phyloP scores from a whole-genome alignment of 1,140 invertebrate genomes.

The Aleiodes sp. region DNA sequence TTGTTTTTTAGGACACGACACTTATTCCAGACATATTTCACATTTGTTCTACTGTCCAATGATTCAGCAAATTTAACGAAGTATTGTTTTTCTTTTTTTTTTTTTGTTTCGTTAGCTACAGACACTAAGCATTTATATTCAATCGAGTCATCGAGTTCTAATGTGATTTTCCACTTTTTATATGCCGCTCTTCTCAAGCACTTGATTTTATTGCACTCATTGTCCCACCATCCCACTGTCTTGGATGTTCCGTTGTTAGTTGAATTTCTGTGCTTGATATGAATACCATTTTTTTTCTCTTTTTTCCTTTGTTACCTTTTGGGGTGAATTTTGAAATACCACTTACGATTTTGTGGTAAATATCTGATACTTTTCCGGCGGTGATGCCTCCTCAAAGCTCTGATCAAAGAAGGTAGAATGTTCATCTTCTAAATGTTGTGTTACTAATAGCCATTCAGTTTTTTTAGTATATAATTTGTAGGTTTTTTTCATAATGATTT shows the following conservation, averaged over 20 bases:
- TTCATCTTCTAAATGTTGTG: neutral
- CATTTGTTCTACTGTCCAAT: neutral
- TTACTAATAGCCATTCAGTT: neutral
- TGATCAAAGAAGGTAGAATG: neutral
- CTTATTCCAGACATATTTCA: conserved; percentile 22
- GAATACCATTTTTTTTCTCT: too few relatives aligned
- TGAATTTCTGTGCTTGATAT: too few relatives aligned
- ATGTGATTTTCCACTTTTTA: conserved; percentile 30
- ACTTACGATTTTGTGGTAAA: neutral
- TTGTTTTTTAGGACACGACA: conserved; percentile 26
- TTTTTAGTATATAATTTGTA: conserved; percentile 19
- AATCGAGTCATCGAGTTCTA: conserved; percentile 8
- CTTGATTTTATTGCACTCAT: conserved; percentile 26
- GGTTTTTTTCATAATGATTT: conserved; percentile 12
- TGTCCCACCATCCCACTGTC: neutral
- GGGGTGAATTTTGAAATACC: neutral
- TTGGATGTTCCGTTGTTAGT: neutral
- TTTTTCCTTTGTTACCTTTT: neutral
- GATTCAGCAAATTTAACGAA: conserved; percentile 19
- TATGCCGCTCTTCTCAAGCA: neutral
- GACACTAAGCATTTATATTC: conserved; percentile 29
- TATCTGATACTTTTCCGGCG: neutral
- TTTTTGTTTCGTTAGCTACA: conserved; percentile 31
- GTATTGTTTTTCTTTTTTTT: conserved; percentile 23
- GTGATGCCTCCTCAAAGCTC: neutral